Conservation (phyloP, 2,888 invertebrate genomes). For the Crossocerus cetratus region DNA sequence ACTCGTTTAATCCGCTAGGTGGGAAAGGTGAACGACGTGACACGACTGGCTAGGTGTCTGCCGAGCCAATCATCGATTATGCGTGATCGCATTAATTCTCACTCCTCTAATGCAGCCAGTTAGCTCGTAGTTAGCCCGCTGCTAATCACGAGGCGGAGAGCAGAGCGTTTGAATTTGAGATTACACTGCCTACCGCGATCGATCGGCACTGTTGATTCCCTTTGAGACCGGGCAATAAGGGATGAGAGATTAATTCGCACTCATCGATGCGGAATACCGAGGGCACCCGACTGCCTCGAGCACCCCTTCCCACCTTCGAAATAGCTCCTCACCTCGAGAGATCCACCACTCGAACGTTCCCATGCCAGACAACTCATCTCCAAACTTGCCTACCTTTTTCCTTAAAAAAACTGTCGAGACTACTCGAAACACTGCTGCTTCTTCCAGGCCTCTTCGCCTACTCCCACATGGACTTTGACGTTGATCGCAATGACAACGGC, state of each 20-base stretch:
- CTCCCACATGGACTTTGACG: slow-evolving; percentile 89
- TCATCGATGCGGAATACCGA: slow-evolving; percentile 7
- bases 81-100: slow-evolving; percentile 32
- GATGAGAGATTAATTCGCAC: slow-evolving; percentile 5
- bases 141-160: slow-evolving; percentile 32
- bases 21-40: too few relatives aligned
- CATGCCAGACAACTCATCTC: not conserved
- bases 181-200: slow-evolving; percentile 20
- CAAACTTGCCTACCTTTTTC: not conserved
- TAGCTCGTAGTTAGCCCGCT: slow-evolving; percentile 25
- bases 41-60: too few relatives aligned
- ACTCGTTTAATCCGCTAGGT: too few relatives aligned
- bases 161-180: slow-evolving; percentile 36
- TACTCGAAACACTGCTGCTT: not conserved
- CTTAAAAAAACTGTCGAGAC: not conserved
- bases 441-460: slow-evolving; percentile 85
- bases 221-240: slow-evolving; percentile 26
- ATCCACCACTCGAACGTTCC: not conserved
- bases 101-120: not conserved
- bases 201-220: slow-evolving; percentile 34
- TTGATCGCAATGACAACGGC: slow-evolving; percentile 83
- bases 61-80: slow-evolving; percentile 16
- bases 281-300: not conserved
- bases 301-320: not conserved
- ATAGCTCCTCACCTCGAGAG: too few relatives aligned